Evolutionary conservation across 2,797 vertebrate species (phyloP), one percentile per base, ranked within the genome.

Genomic region (Intellagama lesueurii): DNA sequence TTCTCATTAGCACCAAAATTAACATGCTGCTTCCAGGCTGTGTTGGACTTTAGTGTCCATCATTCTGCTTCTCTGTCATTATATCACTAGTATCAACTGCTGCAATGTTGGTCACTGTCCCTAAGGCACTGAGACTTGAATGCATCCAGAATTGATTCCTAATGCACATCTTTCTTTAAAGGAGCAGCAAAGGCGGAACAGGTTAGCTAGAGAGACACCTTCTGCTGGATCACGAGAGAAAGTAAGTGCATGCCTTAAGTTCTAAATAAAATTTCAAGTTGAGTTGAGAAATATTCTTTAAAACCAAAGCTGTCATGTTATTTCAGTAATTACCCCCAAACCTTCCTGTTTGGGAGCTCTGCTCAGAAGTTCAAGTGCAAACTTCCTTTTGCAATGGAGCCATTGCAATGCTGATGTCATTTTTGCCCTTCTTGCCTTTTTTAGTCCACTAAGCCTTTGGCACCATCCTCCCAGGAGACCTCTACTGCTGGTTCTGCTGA

Each of bases 181-280:
- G 99, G 99, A 99, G 93, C 99, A 99, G 93, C 99, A 99, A 92
- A 98, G 99, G 94, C 97, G 99, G 92, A 99, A 98, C 96, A 97
- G 98, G 73, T 92, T 97, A 96, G 97, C 99, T 95, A 97, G 98
- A 96, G 99, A 99, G 88, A 91, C 98, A 69, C 98, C 98, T 81
- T 95, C 98, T 78, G 92, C 97, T 64, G 97, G 98, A 70, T 95
- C 98, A 88, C 97, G 98, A 95, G 99, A 99, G 92, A 99, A 99
- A 98, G 99, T 99, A 97, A 91, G 66, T 66, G 26, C 85, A 28
- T 81, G 85, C 22, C 9, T 70, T 3, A 28, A 60, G 66, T 69
- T 88, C 93, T 52, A 78, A 70, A 22, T 56, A 76, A 76, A 87
- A 66, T 1, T 52, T 12, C 22, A 52, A 5, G n/a, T 35, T 7